Conservation (phyloP, 2,113 vertebrate genomes). For the Miniopterus natalensis region DNA sequence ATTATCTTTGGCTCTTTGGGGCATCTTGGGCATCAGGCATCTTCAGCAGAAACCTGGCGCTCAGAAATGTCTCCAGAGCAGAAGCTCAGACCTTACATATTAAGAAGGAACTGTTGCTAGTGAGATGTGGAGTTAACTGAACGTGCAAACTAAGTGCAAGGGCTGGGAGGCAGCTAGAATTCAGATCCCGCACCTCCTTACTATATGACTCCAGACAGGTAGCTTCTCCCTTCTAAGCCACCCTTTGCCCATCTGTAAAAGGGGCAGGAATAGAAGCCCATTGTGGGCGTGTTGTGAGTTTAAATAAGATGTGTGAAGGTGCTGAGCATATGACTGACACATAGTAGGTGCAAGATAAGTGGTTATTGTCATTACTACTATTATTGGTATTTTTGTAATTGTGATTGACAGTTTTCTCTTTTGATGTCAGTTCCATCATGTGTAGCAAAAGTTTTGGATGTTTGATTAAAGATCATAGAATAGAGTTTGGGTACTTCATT, state of each 20-base stretch:
- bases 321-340: not conserved
- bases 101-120: not conserved
- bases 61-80: not conserved
- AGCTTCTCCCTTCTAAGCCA: not conserved
- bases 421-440: accelerated
- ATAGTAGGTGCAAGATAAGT: not conserved
- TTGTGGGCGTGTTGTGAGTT: accelerated
- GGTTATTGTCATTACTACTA: not conserved
- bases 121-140: accelerated
- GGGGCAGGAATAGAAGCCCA: not conserved
- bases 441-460: not conserved
- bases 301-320: not conserved
- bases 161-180: accelerated
- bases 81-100: not conserved
- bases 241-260: not conserved
- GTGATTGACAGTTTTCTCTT: not conserved
- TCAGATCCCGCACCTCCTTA: not conserved
- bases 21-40: not conserved
- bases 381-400: not conserved
- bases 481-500: not conserved
- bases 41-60: not conserved
- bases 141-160: accelerated
- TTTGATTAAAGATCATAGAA: not conserved
- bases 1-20: not conserved
- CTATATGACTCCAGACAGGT: not conserved